A percentile compares a stretch with the other conserved stretches of the same genome.
phyloP scores from a whole-genome alignment of 2,113 vertebrate species.

The Tamias sibiricus region DNA sequence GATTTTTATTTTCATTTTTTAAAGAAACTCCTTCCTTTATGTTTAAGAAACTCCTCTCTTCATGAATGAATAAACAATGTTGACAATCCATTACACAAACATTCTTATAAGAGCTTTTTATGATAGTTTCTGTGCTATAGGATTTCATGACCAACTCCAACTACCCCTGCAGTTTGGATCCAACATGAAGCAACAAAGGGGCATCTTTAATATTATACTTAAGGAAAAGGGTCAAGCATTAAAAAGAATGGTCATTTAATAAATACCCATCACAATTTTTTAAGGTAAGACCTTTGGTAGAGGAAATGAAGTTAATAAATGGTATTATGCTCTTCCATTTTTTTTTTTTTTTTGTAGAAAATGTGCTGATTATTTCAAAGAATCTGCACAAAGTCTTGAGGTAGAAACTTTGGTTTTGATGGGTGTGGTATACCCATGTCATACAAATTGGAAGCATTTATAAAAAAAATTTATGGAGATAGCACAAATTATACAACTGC shows the following conservation, averaged over 20 bases:
- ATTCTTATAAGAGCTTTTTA: neutral
- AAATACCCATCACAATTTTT: neutral
- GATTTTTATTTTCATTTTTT: neutral
- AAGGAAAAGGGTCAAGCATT: neutral
- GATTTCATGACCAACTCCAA: neutral
- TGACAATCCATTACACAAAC: neutral
- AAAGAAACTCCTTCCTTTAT: neutral
- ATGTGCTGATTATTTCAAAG: neutral
- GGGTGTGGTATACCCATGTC: rapidly evolving
- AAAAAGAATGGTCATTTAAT: neutral
- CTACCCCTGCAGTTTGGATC: neutral
- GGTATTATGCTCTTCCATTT: neutral
- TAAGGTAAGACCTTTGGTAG: neutral
- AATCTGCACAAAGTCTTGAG: neutral
- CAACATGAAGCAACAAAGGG: neutral
- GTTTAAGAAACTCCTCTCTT: neutral
- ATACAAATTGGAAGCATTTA: neutral
- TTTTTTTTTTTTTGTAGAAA: neutral
- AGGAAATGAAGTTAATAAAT: neutral
- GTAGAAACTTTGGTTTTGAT: neutral
- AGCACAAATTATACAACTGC: neutral
- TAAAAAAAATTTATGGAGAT: neutral
- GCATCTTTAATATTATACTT: neutral
- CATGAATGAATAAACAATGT: neutral
- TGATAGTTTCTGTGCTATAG: neutral